Evolutionary conservation across 2,113 vertebrate genomes (phyloP), one percentile per base, ranked within the genome.

Genomic region (Pomatorhinus ruficollis): DNA sequence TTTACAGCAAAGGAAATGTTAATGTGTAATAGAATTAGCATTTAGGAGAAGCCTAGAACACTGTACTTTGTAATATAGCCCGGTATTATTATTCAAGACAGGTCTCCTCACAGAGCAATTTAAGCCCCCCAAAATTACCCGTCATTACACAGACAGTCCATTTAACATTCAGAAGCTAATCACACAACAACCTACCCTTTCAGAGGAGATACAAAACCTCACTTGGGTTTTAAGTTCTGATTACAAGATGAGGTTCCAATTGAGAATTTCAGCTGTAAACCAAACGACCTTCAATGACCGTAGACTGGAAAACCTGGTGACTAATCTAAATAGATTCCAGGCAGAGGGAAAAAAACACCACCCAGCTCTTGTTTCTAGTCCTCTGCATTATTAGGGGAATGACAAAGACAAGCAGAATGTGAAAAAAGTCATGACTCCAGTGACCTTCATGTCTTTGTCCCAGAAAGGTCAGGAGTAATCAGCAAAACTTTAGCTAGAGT

Each of bases 141-240:
- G 1, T 96, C 95, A 95, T 96, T 94, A 96, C 86, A 86, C 93
- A 97, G 97, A 95, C 90, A 97, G 92, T 94, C 96, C 97, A 96
- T 97, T 98, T 98, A 98, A 97, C 96, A 97, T 97, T 98, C 95
- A 94, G 92, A 97, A 97, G 90, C 95, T 97, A 97, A 98, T 97
- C 95, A 94, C 96, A 98, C 97, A 98, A 97, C 96, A 96, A 97
- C 95, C 83, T 97, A 89, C 77, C 57, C 77, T 97, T 97, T 97
- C 96, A 97, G 72, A 93, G 93, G 88, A 97, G 88, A 97, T 87
- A 95, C 93, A 94, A 96, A 97, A 94, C 93, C 94, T 97, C 44
- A 25, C 95, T 94, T 96, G 74, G 83, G 91, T 84, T 97, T 97
- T 97, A 97, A 97, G 97, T 98, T 94, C 92, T 97, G 94, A 97